These are phyloP conservation scores for Heloderma charlesbogerti DNA, from an alignment of 2,113 vertebrate species.

Conservation along the genomic window DNA sequence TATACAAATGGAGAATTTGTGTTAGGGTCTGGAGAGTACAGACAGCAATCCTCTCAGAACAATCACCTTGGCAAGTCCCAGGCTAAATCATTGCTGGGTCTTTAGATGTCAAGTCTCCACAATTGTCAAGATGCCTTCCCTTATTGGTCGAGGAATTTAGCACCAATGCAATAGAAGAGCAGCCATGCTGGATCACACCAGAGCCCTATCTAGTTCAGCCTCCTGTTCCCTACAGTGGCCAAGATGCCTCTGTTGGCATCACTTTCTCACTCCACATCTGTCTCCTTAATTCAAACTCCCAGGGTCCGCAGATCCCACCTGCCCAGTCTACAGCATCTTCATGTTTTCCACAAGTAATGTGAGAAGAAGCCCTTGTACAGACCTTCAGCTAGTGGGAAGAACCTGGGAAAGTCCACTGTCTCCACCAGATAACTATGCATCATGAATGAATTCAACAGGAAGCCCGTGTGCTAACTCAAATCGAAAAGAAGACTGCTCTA, in stretches of 20 bases:
- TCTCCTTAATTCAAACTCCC: neutral
- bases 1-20: neutral
- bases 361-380: slow-evolving; percentile 29
- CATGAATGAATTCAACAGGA: slow-evolving; percentile 45
- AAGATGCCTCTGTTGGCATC: neutral
- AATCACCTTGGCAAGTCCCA: neutral
- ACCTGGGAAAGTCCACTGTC: slow-evolving; percentile 29
- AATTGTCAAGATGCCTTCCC: neutral
- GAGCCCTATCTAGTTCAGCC: neutral
- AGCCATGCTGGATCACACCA: too few species aligned
- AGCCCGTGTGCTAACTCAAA: slow-evolving; percentile 5
- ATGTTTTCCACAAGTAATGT: neutral
- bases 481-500: slow-evolving; percentile 44
- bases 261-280: neutral
- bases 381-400: slow-evolving; percentile 17
- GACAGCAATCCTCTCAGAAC: slow-evolving; percentile 16
- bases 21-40: neutral
- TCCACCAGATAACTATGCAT: slow-evolving; percentile 28
- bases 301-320: neutral
- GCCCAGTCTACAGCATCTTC: neutral
- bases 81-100: neutral
- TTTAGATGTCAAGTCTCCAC: neutral
- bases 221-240: too few species aligned
- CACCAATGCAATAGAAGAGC: too few species aligned
- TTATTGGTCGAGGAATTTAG: neutral